A percentile compares a stretch with the other conserved stretches of the same genome.
Conservation (phyloP, 2,113 vertebrate genomes). For the Pardalotus punctatus region DNA sequence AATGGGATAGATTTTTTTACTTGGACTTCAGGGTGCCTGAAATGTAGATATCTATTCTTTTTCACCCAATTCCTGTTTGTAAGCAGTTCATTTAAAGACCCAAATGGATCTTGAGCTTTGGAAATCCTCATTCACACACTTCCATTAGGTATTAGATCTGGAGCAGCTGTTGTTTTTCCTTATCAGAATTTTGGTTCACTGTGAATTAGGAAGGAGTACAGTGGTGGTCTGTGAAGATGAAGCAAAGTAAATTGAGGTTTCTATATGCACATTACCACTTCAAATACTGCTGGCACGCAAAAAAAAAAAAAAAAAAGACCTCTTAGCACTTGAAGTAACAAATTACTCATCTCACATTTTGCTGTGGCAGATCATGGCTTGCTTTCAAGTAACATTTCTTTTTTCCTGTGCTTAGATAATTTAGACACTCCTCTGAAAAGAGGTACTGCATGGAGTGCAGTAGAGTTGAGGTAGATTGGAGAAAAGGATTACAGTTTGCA, state of each 20-base stretch:
- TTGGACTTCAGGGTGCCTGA: background rate
- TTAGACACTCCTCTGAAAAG: background rate
- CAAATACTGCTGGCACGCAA: background rate
- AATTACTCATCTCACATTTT: background rate
- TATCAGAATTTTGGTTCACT: background rate
- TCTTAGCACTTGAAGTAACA: background rate
- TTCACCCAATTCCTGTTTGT: background rate
- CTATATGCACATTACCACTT: background rate
- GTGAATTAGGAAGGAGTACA: background rate
- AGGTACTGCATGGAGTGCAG: background rate
- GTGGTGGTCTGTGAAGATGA: background rate
- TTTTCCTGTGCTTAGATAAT: background rate
- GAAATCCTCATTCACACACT: background rate
- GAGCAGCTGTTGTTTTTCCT: background rate
- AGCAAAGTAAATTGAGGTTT: conserved; percentile 12
- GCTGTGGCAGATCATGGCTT: background rate
- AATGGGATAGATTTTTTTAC: background rate
- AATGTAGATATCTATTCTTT: background rate
- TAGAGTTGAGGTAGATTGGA: background rate
- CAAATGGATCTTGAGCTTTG: background rate
- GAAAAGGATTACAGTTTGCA: conserved; percentile 24
- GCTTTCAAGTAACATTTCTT: conserved; percentile 25
- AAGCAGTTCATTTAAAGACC: background rate
- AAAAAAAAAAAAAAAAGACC: background rate
- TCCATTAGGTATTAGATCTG: background rate